A percentile compares a stretch with the other conserved stretches of the same genome.
These are phyloP conservation scores for Diarsia rubi DNA, from an alignment of 2,888 invertebrate genomes.

Conservation along the genomic window DNA sequence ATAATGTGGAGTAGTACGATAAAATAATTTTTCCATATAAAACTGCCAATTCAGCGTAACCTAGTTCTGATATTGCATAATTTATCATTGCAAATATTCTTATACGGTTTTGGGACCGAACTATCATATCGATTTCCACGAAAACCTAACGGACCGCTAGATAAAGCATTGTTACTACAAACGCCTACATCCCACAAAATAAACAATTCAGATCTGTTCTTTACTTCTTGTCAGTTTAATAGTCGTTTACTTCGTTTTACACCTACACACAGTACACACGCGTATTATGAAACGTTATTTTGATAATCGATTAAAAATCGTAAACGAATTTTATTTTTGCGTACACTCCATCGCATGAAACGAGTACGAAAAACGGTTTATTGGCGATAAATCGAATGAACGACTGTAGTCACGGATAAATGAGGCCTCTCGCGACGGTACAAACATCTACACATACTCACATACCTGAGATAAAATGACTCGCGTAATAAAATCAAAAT, in stretches of 20 bases:
- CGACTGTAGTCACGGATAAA: conserved; percentile 67
- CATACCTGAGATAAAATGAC: conserved; percentile 71
- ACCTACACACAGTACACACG: conserved; percentile 41
- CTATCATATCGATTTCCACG: conserved; percentile 20
- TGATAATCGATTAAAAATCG: conserved; percentile 71
- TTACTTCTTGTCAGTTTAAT: conserved; percentile 43
- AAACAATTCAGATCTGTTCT: conserved; percentile 57
- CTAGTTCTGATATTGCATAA: conserved; percentile 12
- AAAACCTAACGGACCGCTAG: conserved; percentile 12
- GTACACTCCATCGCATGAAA: conserved; percentile 64
- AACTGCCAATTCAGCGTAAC: conserved; percentile 15
- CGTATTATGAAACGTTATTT: conserved; percentile 57
- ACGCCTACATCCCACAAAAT: conserved; percentile 52
- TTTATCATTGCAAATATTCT: conserved; percentile 19
- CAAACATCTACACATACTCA: conserved; percentile 63
- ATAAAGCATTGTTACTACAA: conserved; percentile 52
- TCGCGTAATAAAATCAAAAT: conserved; percentile 75
- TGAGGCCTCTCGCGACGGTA: conserved; percentile 68
- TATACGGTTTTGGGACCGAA: not conserved
- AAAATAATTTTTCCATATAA: not conserved
- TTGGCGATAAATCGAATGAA: conserved; percentile 75
- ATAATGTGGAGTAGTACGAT: conserved; percentile 1
- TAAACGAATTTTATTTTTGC: conserved; percentile 64
- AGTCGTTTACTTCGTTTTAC: conserved; percentile 47
- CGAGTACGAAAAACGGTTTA: conserved; percentile 74